A percentile compares a stretch with the other conserved stretches of the same genome.
phyloP scores from a whole-genome alignment of 2,888 invertebrate species.

The Drosophila peninsularis region DNA sequence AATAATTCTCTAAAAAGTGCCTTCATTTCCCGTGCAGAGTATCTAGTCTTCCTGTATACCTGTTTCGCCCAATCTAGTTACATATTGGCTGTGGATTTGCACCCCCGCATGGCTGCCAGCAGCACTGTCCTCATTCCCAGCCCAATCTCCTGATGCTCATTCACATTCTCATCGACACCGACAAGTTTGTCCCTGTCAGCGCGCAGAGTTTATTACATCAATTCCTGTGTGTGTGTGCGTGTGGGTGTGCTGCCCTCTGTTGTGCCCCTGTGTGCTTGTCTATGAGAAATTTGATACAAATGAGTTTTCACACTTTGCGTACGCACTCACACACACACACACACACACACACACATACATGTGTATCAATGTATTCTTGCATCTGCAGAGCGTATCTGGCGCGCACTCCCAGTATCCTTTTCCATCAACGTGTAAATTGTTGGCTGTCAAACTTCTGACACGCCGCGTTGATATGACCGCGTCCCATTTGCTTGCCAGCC shows the following conservation, averaged over 20 bases:
- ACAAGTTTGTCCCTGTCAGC: slow-evolving; percentile 80
- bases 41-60: background rate
- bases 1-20: too few relatives aligned
- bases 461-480: slow-evolving; percentile 62
- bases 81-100: slow-evolving; percentile 35
- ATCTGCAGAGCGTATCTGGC: slow-evolving; percentile 28
- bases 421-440: slow-evolving; percentile 81
- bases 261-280: slow-evolving; percentile 11
- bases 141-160: slow-evolving; percentile 20
- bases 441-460: slow-evolving; percentile 80
- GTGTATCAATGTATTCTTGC: slow-evolving; percentile 22
- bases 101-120: slow-evolving; percentile 37
- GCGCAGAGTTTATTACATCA: slow-evolving; percentile 80
- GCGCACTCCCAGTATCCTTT: slow-evolving; percentile 65
- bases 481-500: slow-evolving; percentile 57
- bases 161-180: slow-evolving; percentile 53
- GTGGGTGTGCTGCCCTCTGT: slow-evolving; percentile 8
- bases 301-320: slow-evolving; percentile 81
- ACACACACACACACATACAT: slow-evolving; percentile 13
- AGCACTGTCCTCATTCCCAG: slow-evolving; percentile 25
- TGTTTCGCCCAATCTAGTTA: slow-evolving; percentile 10
- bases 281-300: slow-evolving; percentile 81
- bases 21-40: slow-evolving; percentile 14
- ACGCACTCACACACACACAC: slow-evolving; percentile 19
- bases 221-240: slow-evolving; percentile 58